These are phyloP conservation scores for Delphinus delphis DNA, from an alignment of 2,113 vertebrate genomes.

Conservation along the genomic window DNA sequence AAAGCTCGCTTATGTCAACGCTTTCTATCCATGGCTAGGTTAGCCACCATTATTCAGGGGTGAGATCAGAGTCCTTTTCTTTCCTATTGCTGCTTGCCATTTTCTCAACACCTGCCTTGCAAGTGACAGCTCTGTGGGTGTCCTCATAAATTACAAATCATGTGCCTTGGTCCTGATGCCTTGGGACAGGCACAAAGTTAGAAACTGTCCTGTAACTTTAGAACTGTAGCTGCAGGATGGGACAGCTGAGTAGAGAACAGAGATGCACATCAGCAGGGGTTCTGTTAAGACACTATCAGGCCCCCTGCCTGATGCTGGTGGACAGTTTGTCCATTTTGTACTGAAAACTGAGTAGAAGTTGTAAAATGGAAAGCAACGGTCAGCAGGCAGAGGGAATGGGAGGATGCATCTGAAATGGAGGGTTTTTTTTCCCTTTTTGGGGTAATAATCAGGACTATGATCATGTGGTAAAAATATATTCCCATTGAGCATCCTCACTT, in stretches of 20 bases:
- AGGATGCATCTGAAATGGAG: neutral
- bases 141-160: constrained; percentile 98
- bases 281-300: neutral
- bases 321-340: constrained; percentile 45
- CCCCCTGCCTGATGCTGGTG: constrained; percentile 28
- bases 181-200: constrained; percentile 92
- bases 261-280: constrained; percentile 80
- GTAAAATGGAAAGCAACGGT: neutral
- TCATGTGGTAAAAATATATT: neutral
- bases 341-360: constrained; percentile 32
- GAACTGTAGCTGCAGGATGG: constrained; percentile 83
- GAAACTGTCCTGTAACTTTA: constrained; percentile 95
- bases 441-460: fast-evolving
- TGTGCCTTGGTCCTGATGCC: constrained; percentile 89
- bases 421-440: neutral
- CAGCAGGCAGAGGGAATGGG: neutral
- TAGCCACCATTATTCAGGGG: constrained; percentile 91
- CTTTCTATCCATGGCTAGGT: constrained; percentile 90
- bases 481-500: neutral
- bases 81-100: constrained; percentile 87
- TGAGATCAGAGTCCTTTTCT: constrained; percentile 96
- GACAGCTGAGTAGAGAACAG: constrained; percentile 90
- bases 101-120: constrained; percentile 95
- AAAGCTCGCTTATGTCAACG: constrained; percentile 90
- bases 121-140: constrained; percentile 97